Conservation (phyloP, 2,113 vertebrate species). For the Myxocyprinus asiaticus region DNA sequence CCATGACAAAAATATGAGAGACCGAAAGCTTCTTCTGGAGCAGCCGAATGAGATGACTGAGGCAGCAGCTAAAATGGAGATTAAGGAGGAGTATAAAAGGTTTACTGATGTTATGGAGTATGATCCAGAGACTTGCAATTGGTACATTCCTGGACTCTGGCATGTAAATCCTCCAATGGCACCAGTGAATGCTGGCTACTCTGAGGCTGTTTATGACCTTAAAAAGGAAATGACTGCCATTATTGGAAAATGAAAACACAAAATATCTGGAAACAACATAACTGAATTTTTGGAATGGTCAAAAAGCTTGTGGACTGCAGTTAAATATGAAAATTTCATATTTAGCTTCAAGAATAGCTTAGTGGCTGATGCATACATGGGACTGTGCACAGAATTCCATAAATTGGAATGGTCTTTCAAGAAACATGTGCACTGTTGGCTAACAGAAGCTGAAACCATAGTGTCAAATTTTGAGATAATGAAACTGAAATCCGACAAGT, state of each 20-base stretch:
- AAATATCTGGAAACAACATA: conserved; percentile 44
- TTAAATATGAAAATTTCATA: conserved; percentile 74
- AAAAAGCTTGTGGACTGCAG: conserved; percentile 66
- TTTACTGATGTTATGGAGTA: conserved; percentile 73
- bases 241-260: conserved; percentile 30
- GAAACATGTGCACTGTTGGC: conserved; percentile 62
- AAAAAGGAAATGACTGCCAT: conserved; percentile 62
- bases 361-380: conserved; percentile 68
- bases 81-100: conserved; percentile 58
- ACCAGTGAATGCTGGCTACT: conserved; percentile 68
- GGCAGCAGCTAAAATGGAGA: conserved; percentile 72
- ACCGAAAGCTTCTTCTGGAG: conserved; percentile 68
- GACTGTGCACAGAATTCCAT: conserved; percentile 62
- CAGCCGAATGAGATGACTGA: conserved; percentile 71
- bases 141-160: conserved; percentile 72
- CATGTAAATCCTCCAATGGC: conserved; percentile 75
- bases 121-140: conserved; percentile 63
- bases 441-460: conserved; percentile 56
- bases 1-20: conserved; percentile 70
- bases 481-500: conserved; percentile 15
- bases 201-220: conserved; percentile 65
- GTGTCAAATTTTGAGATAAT: conserved; percentile 61
- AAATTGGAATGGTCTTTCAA: conserved; percentile 68
- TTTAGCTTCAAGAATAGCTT: conserved; percentile 74
- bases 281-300: conserved; percentile 63